phyloP scores from a whole-genome alignment of 2,113 vertebrate genomes.

The Malurus melanocephalus region DNA sequence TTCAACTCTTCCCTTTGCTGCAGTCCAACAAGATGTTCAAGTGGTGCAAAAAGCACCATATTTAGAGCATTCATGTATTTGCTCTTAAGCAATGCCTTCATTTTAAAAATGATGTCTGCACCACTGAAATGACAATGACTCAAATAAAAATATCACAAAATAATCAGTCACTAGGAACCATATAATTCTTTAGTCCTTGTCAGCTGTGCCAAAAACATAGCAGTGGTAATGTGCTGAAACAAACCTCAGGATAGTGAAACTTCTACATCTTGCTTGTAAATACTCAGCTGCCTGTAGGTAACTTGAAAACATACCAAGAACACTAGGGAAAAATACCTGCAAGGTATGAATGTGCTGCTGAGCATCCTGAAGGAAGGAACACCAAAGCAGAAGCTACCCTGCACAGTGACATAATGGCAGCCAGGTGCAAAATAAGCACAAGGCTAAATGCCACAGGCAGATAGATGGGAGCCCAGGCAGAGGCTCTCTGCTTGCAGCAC shows the following conservation, averaged over 20 bases:
- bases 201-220: background rate
- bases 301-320: background rate
- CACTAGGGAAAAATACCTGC: background rate
- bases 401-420: background rate
- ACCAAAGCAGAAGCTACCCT: background rate
- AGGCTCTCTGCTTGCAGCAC: background rate
- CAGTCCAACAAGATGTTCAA: background rate
- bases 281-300: background rate
- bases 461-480: background rate
- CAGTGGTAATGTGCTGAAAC: background rate
- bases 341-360: background rate
- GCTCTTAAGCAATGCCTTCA: background rate
- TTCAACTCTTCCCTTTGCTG: background rate
- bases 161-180: background rate
- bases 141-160: background rate
- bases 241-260: background rate
- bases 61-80: background rate
- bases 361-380: background rate
- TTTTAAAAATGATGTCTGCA: background rate
- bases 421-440: background rate
- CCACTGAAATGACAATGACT: background rate
- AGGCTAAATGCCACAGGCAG: background rate
- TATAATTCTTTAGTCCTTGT: background rate
- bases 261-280: background rate
- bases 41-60: background rate